phyloP scores from a whole-genome alignment of 2,888 invertebrate genomes.

The Punctoribates punctum region DNA sequence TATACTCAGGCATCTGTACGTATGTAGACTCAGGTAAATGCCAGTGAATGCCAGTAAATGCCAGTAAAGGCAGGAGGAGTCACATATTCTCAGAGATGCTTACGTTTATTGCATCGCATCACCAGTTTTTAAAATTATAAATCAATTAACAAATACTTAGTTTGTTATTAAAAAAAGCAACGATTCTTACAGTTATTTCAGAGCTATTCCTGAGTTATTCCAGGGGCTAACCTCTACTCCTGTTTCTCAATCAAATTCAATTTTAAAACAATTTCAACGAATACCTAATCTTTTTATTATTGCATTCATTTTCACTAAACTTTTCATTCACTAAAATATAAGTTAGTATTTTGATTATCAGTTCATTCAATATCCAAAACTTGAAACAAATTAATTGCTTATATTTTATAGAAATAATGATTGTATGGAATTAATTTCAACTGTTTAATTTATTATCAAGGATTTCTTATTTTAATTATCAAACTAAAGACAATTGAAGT shows the following conservation, averaged over 20 bases:
- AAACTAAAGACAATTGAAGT: too few relatives aligned
- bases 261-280: not conserved
- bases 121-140: slow-evolving; percentile 34
- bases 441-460: too few relatives aligned
- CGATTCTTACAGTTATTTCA: not conserved
- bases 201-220: slow-evolving; percentile 39
- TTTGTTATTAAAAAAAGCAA: slow-evolving; percentile 34
- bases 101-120: slow-evolving; percentile 22
- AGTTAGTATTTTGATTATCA: not conserved
- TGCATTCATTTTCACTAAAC: not conserved
- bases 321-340: not conserved
- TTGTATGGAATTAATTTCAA: too few relatives aligned
- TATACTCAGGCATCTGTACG: too few relatives aligned
- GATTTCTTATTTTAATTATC: too few relatives aligned
- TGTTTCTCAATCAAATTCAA: not conserved
- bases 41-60: too few relatives aligned
- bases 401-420: too few relatives aligned
- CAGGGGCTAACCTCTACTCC: slow-evolving; percentile 40
- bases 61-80: too few relatives aligned
- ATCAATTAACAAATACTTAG: slow-evolving; percentile 22
- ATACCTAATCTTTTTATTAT: not conserved
- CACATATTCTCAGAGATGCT: slow-evolving; percentile 14
- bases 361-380: too few relatives aligned
- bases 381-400: too few relatives aligned
- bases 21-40: slow-evolving; percentile 24